phyloP scores from a whole-genome alignment of 2,113 vertebrate species.

The Glaucidium brasilianum region DNA sequence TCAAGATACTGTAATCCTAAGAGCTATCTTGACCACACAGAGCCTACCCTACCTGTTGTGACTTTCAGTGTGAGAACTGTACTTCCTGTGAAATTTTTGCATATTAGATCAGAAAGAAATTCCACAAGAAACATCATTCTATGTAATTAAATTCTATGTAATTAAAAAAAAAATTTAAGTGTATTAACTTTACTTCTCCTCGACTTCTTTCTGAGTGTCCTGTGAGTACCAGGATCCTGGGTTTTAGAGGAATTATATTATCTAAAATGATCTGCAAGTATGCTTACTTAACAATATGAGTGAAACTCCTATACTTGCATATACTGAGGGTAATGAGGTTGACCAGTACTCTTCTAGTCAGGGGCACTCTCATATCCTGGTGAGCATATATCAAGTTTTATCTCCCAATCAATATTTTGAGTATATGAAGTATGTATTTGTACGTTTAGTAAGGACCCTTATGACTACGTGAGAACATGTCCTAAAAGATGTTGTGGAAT shows the following conservation, averaged over 20 bases:
- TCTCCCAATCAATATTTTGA: not conserved
- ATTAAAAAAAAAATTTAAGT: not conserved
- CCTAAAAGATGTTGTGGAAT: not conserved
- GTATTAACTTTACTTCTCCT: not conserved
- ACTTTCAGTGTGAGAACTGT: not conserved
- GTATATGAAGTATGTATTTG: not conserved
- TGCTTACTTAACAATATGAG: not conserved
- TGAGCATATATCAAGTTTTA: not conserved
- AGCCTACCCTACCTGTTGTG: not conserved
- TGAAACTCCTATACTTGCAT: not conserved
- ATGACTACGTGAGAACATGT: not conserved
- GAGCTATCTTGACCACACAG: not conserved
- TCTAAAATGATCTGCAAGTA: not conserved
- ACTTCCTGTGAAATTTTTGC: not conserved
- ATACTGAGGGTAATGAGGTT: not conserved
- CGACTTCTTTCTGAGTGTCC: not conserved
- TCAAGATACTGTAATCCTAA: not conserved
- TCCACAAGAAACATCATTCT: not conserved
- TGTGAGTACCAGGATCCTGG: not conserved
- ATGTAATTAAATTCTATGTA: not conserved
- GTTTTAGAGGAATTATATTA: not conserved
- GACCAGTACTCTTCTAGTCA: not conserved
- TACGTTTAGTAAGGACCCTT: not conserved
- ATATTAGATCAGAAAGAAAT: not conserved
- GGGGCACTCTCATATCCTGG: not conserved